Percentiles rank a stretch among this genome's conserved stretches.
Evolutionary conservation across 2,797 vertebrate genomes (phyloP).

Genomic region (Sternotherus odoratus): DNA sequence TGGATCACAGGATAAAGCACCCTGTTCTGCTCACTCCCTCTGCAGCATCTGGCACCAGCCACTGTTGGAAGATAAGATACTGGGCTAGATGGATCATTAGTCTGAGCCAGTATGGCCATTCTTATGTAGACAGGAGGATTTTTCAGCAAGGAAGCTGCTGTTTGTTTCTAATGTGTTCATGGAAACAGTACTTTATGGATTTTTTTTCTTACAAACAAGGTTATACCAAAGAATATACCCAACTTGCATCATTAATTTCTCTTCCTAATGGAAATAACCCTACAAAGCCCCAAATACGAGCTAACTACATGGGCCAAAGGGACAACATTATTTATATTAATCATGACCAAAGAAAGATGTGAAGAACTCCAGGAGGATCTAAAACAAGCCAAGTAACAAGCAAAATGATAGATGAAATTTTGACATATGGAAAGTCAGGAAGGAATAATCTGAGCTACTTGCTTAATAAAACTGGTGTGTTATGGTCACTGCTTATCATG

Average conservation of each 20-base stretch:
- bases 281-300: background rate
- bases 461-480: conserved; percentile 50
- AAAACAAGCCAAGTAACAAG: background rate
- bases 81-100: background rate
- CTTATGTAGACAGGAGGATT: background rate
- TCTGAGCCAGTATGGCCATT: background rate
- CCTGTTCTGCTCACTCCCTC: background rate
- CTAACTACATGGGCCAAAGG: background rate
- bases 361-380: background rate
- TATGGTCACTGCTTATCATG: background rate
- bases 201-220: conserved; percentile 37
- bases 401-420: background rate
- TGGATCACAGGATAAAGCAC: background rate
- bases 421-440: conserved; percentile 41
- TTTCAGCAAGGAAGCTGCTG: background rate
- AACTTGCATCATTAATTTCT: background rate
- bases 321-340: background rate
- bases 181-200: background rate
- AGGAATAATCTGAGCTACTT: conserved; percentile 44
- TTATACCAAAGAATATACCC: background rate
- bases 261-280: background rate
- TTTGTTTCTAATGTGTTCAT: background rate
- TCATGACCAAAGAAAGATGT: background rate
- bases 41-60: background rate
- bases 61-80: background rate